Evolutionary conservation across 1,140 invertebrate genomes (phyloP).

Genomic region (Elymnias hypermnestra): DNA sequence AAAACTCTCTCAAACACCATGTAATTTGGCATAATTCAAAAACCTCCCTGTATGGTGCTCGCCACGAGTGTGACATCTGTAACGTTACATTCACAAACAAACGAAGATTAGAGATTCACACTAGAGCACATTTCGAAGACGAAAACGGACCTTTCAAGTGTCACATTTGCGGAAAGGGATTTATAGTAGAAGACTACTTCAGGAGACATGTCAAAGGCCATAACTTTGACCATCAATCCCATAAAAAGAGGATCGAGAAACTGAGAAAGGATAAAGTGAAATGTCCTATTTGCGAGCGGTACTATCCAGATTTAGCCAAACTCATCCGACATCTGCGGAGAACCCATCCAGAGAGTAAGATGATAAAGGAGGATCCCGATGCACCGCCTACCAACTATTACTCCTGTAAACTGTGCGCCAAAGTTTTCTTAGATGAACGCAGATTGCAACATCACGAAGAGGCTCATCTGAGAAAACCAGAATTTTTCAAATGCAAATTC

Average conservation of each 20-base stretch:
- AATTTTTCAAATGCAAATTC: slow-evolving; percentile 69
- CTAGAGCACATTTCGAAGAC: slow-evolving; percentile 58
- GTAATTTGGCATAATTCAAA: slow-evolving; percentile 65
- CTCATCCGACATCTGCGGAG: slow-evolving; percentile 60
- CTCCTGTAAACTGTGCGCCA: slow-evolving; percentile 66
- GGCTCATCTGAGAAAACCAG: slow-evolving; percentile 57
- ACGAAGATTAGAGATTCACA: slow-evolving; percentile 49
- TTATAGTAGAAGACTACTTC: slow-evolving; percentile 52
- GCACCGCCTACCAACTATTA: slow-evolving; percentile 48
- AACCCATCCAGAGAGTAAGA: slow-evolving; percentile 68
- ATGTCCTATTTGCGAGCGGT: slow-evolving; percentile 63
- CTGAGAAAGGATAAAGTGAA: slow-evolving; percentile 61
- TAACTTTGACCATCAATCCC: slow-evolving; percentile 60
- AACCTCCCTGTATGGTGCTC: slow-evolving; percentile 43
- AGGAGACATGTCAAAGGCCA: slow-evolving; percentile 61
- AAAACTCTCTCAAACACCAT: slow-evolving; percentile 61
- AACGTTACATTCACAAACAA: slow-evolving; percentile 64
- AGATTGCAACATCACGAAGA: slow-evolving; percentile 57
- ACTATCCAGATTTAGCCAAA: slow-evolving; percentile 56
- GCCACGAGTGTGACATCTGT: slow-evolving; percentile 61
- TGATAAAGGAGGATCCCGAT: slow-evolving; percentile 70
- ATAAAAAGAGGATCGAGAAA: slow-evolving; percentile 57
- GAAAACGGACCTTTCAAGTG: slow-evolving; percentile 63
- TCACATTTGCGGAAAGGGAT: slow-evolving; percentile 60
- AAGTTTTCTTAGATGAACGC: slow-evolving; percentile 58